Evolutionary conservation across 2,888 invertebrate genomes (phyloP).

Genomic region (Corbicula japonica): DNA sequence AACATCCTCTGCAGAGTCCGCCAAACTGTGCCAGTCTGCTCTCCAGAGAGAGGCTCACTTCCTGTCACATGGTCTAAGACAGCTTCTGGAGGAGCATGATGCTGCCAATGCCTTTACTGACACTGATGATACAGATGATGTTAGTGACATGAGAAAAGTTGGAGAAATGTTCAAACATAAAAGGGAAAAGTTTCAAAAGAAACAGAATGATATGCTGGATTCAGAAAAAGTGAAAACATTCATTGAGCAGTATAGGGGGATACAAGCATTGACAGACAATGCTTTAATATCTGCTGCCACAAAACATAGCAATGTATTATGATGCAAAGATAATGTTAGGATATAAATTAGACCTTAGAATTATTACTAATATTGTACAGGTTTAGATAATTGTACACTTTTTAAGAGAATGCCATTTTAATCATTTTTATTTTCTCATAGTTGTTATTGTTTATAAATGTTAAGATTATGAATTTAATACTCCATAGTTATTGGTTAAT

Average conservation of each 20-base stretch:
- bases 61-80: slow-evolving; percentile 47
- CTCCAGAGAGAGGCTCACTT: slow-evolving; percentile 51
- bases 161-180: slow-evolving; percentile 56
- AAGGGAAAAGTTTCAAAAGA: slow-evolving; percentile 33
- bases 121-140: slow-evolving; percentile 2
- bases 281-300: too few relatives aligned
- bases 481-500: too few relatives aligned
- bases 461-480: too few relatives aligned
- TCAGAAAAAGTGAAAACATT: slow-evolving; percentile 32
- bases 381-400: too few relatives aligned
- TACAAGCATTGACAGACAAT: slow-evolving; percentile 34
- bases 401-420: too few relatives aligned
- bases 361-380: too few relatives aligned
- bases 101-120: slow-evolving; percentile 10
- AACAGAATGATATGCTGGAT: slow-evolving; percentile 30
- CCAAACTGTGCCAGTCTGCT: slow-evolving; percentile 34
- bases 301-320: too few relatives aligned
- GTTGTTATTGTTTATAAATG: too few relatives aligned
- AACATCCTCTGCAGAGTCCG: slow-evolving; percentile 10
- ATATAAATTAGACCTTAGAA: too few relatives aligned
- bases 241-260: slow-evolving; percentile 3
- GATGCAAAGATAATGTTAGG: too few relatives aligned
- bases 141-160: slow-evolving; percentile 39
- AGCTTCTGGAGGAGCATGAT: slow-evolving; percentile 45
- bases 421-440: too few relatives aligned